These are phyloP conservation scores for Notothenia rossii DNA, from an alignment of 2,113 vertebrate genomes.

Conservation along the genomic window DNA sequence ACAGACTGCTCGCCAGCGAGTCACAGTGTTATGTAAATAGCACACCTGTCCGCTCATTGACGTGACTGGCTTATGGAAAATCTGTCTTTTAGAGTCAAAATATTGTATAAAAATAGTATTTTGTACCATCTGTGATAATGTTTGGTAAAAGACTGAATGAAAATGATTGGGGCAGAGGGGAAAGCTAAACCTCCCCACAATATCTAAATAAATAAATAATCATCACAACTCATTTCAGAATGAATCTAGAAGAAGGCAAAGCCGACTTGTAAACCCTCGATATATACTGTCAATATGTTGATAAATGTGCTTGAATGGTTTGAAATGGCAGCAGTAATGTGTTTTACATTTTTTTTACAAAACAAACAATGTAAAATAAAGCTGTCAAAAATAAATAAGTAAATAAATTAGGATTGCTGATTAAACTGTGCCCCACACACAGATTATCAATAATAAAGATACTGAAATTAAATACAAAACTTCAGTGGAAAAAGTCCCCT, in stretches of 20 bases:
- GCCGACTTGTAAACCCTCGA: not conserved
- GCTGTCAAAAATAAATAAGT: not conserved
- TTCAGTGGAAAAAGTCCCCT: not conserved
- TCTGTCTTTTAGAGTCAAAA: constrained; percentile 64
- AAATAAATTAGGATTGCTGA: not conserved
- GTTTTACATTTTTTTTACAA: not conserved
- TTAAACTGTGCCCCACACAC: not conserved
- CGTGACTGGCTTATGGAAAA: constrained; percentile 67
- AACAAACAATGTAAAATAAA: not conserved
- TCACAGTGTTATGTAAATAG: constrained; percentile 82
- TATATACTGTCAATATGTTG: not conserved
- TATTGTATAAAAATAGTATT: constrained; percentile 55
- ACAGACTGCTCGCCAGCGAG: constrained; percentile 65
- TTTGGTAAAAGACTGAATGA: constrained; percentile 16
- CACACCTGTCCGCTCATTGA: constrained; percentile 79
- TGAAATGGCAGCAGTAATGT: too few species aligned
- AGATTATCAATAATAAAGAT: not conserved
- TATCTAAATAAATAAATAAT: not conserved
- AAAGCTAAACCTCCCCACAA: not conserved
- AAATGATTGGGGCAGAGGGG: not conserved
- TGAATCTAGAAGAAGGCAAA: not conserved
- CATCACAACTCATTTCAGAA: not conserved
- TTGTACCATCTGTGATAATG: constrained; percentile 48
- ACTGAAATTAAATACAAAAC: not conserved
- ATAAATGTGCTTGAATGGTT: too few species aligned